A percentile compares a stretch with the other conserved stretches of the same genome.
Conservation (phyloP, 2,113 vertebrate species). For the Neotragus pygmaeus region DNA sequence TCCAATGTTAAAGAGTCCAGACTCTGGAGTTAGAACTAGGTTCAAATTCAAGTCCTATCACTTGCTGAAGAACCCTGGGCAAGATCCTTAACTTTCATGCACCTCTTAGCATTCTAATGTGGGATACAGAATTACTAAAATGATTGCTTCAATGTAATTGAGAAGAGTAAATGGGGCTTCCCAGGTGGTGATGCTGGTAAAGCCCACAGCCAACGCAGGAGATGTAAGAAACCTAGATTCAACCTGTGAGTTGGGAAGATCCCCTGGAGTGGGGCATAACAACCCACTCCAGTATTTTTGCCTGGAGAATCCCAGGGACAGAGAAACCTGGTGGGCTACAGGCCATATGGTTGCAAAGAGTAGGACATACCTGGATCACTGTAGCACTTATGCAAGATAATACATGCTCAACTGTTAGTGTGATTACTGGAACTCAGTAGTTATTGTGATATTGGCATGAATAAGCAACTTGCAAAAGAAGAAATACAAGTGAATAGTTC, state of each 20-base stretch:
- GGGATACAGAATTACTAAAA: neutral
- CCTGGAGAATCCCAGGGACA: neutral
- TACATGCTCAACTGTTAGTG: neutral
- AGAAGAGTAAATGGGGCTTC: neutral
- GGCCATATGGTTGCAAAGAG: accelerated
- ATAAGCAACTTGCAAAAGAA: conserved; percentile 16
- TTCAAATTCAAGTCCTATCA: neutral
- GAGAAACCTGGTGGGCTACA: neutral
- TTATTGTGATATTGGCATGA: neutral
- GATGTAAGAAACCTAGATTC: neutral
- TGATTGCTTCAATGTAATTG: neutral
- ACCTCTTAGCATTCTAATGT: neutral
- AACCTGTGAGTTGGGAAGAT: neutral
- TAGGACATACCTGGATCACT: neutral
- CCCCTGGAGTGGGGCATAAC: neutral
- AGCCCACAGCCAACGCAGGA: neutral
- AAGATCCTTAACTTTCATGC: neutral
- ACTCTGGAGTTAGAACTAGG: accelerated
- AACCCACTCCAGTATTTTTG: neutral
- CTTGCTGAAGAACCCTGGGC: neutral
- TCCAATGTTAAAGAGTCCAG: neutral
- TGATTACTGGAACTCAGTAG: neutral
- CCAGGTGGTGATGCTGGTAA: neutral
- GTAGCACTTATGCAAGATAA: neutral
- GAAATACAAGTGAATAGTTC: neutral